These are phyloP conservation scores for Epinotia nisella DNA, from an alignment of 2,888 invertebrate genomes.

Conservation along the genomic window DNA sequence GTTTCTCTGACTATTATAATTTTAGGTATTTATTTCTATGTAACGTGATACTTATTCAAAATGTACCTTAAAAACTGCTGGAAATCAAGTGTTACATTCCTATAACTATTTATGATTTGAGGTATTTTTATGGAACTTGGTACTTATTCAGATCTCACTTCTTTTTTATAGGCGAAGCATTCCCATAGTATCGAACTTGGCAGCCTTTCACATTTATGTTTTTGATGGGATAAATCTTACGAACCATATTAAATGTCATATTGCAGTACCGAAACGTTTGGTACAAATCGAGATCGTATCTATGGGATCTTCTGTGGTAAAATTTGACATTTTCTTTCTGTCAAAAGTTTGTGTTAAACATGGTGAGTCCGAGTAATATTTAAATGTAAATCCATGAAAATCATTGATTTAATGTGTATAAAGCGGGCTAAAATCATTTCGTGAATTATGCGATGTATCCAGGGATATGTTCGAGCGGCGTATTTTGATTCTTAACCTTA, in stretches of 20 bases:
- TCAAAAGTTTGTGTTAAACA: constrained; percentile 73
- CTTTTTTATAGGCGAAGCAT: too few relatives aligned
- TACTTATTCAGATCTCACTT: too few relatives aligned
- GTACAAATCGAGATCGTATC: not conserved
- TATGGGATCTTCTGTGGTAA: constrained; percentile 18
- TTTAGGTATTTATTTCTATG: too few relatives aligned
- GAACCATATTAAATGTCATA: not conserved
- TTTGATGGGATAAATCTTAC: too few relatives aligned
- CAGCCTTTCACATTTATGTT: too few relatives aligned
- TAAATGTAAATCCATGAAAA: constrained; percentile 64
- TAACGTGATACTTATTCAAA: too few relatives aligned
- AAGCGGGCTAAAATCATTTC: not conserved
- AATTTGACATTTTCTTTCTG: constrained; percentile 67
- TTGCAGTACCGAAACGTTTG: constrained; percentile 18
- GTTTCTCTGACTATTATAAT: too few relatives aligned
- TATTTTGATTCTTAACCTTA: constrained; percentile 26
- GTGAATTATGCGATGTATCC: not conserved
- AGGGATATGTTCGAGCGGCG: not conserved
- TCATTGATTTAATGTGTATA: constrained; percentile 50
- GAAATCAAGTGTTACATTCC: too few relatives aligned
- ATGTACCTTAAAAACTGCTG: too few relatives aligned
- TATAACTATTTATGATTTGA: too few relatives aligned
- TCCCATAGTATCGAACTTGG: too few relatives aligned
- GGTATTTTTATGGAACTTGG: too few relatives aligned
- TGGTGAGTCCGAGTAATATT: constrained; percentile 70